Conservation (phyloP, 2,797 vertebrate genomes). For the Danio albolineatus region DNA sequence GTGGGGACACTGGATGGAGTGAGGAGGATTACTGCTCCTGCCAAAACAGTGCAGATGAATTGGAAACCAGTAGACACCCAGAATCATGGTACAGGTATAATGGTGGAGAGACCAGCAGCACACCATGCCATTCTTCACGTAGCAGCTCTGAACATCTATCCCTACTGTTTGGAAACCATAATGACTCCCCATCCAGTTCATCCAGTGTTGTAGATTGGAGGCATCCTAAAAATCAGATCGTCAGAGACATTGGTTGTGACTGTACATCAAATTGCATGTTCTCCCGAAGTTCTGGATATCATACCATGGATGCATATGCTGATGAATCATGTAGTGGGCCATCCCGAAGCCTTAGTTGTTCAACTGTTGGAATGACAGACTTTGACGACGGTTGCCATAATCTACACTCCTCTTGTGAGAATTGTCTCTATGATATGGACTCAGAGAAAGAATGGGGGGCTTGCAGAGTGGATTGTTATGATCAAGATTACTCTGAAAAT, state of each 20-base stretch:
- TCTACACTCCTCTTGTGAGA: constrained; percentile 69
- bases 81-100: constrained; percentile 68
- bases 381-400: constrained; percentile 72
- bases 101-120: constrained; percentile 73
- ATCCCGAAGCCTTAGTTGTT: constrained; percentile 77
- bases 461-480: constrained; percentile 62
- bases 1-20: constrained; percentile 68
- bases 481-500: constrained; percentile 70
- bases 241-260: constrained; percentile 69
- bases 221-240: constrained; percentile 51
- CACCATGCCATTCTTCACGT: constrained; percentile 73
- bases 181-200: constrained; percentile 71
- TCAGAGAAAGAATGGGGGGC: constrained; percentile 71
- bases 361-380: constrained; percentile 76
- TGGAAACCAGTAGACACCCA: constrained; percentile 51
- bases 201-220: constrained; percentile 71
- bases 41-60: constrained; percentile 77
- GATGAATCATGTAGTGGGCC: constrained; percentile 71
- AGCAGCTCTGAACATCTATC: constrained; percentile 81
- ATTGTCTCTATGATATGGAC: constrained; percentile 67
- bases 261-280: constrained; percentile 74
- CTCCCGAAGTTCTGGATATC: constrained; percentile 77
- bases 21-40: constrained; percentile 75
- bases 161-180: constrained; percentile 75
- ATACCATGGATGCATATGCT: constrained; percentile 71